These are phyloP conservation scores for Unio delphinus DNA, from an alignment of 2,888 invertebrate genomes.

Conservation along the genomic window DNA sequence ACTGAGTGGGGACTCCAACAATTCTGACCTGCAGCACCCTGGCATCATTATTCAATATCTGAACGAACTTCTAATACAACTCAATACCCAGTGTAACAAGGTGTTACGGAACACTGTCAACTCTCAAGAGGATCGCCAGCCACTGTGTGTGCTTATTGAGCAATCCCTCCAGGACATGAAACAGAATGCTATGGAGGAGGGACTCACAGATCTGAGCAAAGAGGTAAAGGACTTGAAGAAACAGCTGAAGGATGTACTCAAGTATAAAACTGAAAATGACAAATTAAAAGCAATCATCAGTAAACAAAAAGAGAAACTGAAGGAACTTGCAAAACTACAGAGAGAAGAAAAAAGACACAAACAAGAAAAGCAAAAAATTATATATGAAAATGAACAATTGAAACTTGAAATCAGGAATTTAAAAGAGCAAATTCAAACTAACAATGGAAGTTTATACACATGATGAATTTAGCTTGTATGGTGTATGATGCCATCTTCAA, in stretches of 20 bases:
- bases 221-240: slow-evolving; percentile 33
- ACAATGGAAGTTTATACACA: slow-evolving; percentile 19
- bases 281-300: slow-evolving; percentile 38
- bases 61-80: slow-evolving; percentile 21
- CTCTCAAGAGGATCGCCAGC: slow-evolving; percentile 21
- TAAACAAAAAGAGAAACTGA: slow-evolving; percentile 47
- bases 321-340: slow-evolving; percentile 43
- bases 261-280: slow-evolving; percentile 41
- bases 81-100: slow-evolving; percentile 31
- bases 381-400: slow-evolving; percentile 27
- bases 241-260: slow-evolving; percentile 23
- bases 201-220: slow-evolving; percentile 21
- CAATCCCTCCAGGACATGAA: slow-evolving; percentile 30
- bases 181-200: slow-evolving; percentile 7
- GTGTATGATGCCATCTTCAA: too few species aligned
- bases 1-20: slow-evolving; percentile 9
- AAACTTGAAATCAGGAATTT: slow-evolving; percentile 25
- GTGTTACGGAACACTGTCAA: slow-evolving; percentile 14
- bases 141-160: slow-evolving; percentile 41
- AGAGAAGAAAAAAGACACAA: slow-evolving; percentile 36
- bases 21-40: slow-evolving; percentile 28
- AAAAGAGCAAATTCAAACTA: slow-evolving; percentile 24
- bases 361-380: slow-evolving; percentile 30
- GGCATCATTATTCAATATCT: slow-evolving; percentile 31
- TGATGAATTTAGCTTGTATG: neutral